Evolutionary conservation across 2,888 invertebrate genomes (phyloP), one percentile per base, ranked within the genome.

Genomic region (Dexiosoma caninum): DNA sequence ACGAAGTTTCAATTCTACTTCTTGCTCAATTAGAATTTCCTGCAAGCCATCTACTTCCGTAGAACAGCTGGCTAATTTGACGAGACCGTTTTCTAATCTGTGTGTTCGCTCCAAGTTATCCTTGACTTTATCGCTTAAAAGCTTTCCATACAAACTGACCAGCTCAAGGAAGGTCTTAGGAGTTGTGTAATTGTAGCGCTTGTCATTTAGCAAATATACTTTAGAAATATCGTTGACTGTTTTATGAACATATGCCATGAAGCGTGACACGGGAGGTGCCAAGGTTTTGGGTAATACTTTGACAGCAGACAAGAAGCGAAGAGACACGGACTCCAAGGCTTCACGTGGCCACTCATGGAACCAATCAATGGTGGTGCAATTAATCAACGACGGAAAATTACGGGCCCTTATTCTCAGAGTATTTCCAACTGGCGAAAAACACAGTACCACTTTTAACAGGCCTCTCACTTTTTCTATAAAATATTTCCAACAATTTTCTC

Each of bases 331-430:
- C 82, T 95, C 93, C 85, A 98, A 91, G 32, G 98, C 98, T 87
- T 97, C 95, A 86, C 93, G 93, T 0, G 98, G 98, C 98, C 98
- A 98, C 87, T 97, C 96, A 88, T 98, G 97, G 91, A 98, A 98
- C 98, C 98, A 98, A 90, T 98, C 95, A 83, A 98, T 97, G 14
- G 96, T 94, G 0, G 97, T 96, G 88, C 97, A 97, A 91, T 96
- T 98, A 14, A 97, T 95, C 35, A 98, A 91, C 0, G 98, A 97
- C 0, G 98, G 98, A 91, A 98, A 98, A 90, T 98, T 97, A 67
- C 98, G 93, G 4, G 96, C 95, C 70, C 98, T 93, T 14, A 97
- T 92, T 64, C 98, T 92, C 14, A 98, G 91, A 0, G 96, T 97
- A 0, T 95, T 94, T 0, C 98, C 98, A 67, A 98, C 98, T 0